These are phyloP conservation scores for Cosmia pyralina DNA, from an alignment of 2,888 invertebrate genomes.

Conservation along the genomic window DNA sequence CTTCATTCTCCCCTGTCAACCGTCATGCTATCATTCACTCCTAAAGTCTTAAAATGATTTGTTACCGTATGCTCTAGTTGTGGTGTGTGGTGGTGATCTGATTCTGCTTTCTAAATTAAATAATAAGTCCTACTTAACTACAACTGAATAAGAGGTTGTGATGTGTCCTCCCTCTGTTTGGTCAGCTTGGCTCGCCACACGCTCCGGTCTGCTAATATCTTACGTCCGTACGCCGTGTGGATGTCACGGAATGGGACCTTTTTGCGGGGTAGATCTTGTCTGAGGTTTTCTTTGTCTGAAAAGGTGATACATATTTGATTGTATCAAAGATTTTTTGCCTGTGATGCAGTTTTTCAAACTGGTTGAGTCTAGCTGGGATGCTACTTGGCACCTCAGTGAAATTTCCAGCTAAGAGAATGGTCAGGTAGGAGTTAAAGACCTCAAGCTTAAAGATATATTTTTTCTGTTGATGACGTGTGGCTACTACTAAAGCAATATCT, in stretches of 20 bases:
- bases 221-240: conserved; percentile 92
- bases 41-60: neutral
- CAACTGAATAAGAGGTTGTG: conserved; percentile 80
- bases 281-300: conserved; percentile 83
- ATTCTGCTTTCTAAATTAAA: neutral
- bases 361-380: too few relatives aligned
- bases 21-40: too few relatives aligned
- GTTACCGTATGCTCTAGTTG: neutral
- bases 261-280: conserved; percentile 86
- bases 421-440: too few relatives aligned
- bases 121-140: conserved; percentile 51
- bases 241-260: conserved; percentile 92
- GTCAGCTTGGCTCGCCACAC: conserved; percentile 91
- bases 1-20: too few relatives aligned
- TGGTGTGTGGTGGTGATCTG: neutral
- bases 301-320: conserved; percentile 15
- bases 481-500: too few relatives aligned
- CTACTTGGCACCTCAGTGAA: too few relatives aligned
- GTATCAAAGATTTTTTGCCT: too few relatives aligned
- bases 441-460: too few relatives aligned
- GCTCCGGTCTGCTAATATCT: conserved; percentile 92
- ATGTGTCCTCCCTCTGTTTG: conserved; percentile 70
- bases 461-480: too few relatives aligned
- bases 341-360: too few relatives aligned
- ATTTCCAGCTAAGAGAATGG: too few relatives aligned